phyloP scores from a whole-genome alignment of 2,888 invertebrate genomes.

The Heliconius charithonia region DNA sequence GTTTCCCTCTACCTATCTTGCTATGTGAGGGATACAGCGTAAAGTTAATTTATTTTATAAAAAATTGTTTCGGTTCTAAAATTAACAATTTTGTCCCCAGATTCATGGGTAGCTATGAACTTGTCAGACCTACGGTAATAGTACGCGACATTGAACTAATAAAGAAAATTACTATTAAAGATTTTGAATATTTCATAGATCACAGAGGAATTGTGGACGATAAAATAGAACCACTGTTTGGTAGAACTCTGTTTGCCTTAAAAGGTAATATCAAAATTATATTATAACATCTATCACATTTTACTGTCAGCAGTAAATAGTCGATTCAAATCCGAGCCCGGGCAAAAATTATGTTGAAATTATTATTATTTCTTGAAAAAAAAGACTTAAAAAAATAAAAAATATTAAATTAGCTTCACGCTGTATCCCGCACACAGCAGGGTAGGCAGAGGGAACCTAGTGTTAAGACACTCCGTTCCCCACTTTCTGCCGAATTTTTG shows the following conservation, averaged over 20 bases:
- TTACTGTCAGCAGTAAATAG: too few relatives aligned
- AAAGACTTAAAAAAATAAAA: too few relatives aligned
- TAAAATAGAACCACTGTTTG: constrained; percentile 3
- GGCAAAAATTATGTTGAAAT: too few relatives aligned
- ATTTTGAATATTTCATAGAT: constrained; percentile 13
- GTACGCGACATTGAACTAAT: constrained; percentile 11
- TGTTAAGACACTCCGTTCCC: too few relatives aligned
- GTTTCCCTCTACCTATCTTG: too few relatives aligned
- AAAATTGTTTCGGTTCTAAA: not conserved
- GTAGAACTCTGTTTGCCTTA: constrained; percentile 9
- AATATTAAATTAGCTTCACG: too few relatives aligned
- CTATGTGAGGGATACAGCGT: too few relatives aligned
- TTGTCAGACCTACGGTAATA: constrained; percentile 6
- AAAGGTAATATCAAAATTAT: not conserved
- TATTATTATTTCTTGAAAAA: too few relatives aligned
- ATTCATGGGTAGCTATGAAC: constrained; percentile 58
- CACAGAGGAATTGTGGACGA: constrained; percentile 1
- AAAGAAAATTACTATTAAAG: constrained; percentile 18
- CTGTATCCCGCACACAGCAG: too few relatives aligned
- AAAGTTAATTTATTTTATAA: too few relatives aligned
- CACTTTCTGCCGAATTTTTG: too few relatives aligned
- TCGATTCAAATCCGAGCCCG: not conserved
- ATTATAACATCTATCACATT: not conserved
- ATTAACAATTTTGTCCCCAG: constrained; percentile 31
- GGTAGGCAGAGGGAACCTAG: too few relatives aligned